Conservation (phyloP, 2,797 vertebrate species). For the Cyclopterus lumpus region DNA sequence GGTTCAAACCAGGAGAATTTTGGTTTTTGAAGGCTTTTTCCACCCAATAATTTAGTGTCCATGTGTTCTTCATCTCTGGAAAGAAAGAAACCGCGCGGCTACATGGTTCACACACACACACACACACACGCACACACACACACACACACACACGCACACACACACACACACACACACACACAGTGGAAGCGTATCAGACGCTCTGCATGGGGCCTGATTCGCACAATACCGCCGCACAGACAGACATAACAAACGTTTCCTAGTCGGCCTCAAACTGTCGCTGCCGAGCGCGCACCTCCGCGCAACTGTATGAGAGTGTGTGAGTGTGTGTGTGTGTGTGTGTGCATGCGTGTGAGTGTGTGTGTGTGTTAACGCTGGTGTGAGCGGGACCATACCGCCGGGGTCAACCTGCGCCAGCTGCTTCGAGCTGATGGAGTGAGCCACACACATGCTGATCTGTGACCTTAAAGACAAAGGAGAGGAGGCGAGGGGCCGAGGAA, state of each 20-base stretch:
- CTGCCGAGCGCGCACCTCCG: constrained; percentile 9
- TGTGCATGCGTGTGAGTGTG: not conserved
- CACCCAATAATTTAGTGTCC: constrained; percentile 47
- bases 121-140: no score
- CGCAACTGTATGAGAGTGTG: constrained; percentile 4
- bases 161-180: constrained; percentile 17
- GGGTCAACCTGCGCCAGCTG: constrained; percentile 64
- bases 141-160: no score
- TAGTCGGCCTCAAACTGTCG: constrained; percentile 13
- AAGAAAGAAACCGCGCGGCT: constrained; percentile 9
- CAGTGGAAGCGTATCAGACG: constrained; percentile 49
- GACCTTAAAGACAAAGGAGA: constrained; percentile 53
- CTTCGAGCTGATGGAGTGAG: constrained; percentile 66
- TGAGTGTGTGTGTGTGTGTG: not conserved
- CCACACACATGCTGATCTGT: constrained; percentile 66
- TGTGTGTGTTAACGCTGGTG: constrained; percentile 10
- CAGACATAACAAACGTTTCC: constrained; percentile 56
- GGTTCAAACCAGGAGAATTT: constrained; percentile 10
- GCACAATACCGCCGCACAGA: constrained; percentile 44
- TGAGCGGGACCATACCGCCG: constrained; percentile 37
- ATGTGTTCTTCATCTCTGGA: constrained; percentile 28
- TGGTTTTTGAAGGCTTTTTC: constrained; percentile 23
- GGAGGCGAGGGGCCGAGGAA: constrained; percentile 5
- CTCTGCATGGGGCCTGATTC: constrained; percentile 40
- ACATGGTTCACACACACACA: constrained; percentile 25